Evolutionary conservation across 2,888 invertebrate genomes (phyloP).

Genomic region (Timema podura): DNA sequence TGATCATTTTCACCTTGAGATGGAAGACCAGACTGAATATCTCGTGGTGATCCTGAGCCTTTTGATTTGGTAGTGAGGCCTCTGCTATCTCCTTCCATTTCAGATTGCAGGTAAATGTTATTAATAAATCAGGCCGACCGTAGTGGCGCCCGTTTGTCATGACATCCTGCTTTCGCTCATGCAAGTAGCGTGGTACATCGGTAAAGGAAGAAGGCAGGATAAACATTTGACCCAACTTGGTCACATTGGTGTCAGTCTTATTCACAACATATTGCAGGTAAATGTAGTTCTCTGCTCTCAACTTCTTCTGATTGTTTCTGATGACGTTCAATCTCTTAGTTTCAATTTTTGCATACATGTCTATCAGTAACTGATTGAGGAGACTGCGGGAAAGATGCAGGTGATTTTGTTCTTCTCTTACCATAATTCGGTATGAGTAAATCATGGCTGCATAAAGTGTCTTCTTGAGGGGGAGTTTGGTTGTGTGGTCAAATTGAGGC

Average conservation of each 20-base stretch:
- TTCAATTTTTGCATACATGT: constrained; percentile 35
- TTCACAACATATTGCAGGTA: constrained; percentile 32
- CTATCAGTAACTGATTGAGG: constrained; percentile 37
- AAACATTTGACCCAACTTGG: no score
- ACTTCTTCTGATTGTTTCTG: constrained; percentile 23
- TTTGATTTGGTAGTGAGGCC: constrained; percentile 32
- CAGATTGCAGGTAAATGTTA: constrained; percentile 42
- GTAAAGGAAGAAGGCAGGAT: constrained; percentile 37
- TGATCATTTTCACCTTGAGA: no score
- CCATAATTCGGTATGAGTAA: constrained; percentile 34
- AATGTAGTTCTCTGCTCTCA: constrained; percentile 34
- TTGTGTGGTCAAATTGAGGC: constrained; percentile 28
- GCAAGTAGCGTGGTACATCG: constrained; percentile 43
- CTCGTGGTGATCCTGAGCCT: constrained; percentile 35
- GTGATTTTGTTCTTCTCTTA: constrained; percentile 18
- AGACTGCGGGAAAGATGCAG: constrained; percentile 31
- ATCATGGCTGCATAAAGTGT: constrained; percentile 29
- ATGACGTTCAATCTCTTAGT: constrained; percentile 31
- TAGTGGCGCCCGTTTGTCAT: no score
- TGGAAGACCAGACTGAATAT: no score
- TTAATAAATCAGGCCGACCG: constrained; percentile 43
- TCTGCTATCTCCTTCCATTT: constrained; percentile 38
- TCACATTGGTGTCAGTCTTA: constrained; percentile 19
- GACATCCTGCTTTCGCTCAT: constrained; percentile 39
- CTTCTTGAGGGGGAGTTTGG: constrained; percentile 22